Evolutionary conservation across 2,888 invertebrate species (phyloP), one percentile per base, ranked within the genome.

Genomic region (Melinopterus prodromus): DNA sequence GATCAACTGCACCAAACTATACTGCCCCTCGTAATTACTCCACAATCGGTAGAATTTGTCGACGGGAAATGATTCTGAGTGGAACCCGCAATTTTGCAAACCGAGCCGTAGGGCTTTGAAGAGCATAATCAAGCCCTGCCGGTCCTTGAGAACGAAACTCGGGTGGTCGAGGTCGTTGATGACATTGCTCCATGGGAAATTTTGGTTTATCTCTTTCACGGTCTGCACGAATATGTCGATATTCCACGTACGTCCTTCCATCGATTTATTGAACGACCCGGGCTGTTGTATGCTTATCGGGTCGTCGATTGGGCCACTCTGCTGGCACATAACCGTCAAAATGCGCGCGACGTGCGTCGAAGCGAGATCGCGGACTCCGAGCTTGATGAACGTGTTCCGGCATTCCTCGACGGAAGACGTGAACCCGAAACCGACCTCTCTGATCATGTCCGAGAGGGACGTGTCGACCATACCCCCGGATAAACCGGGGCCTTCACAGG

Each of bases 21-120:
- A 93, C 90, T 96, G 98, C 72, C 98, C 97, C 87, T 99, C 98
- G 26, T 96, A 92, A 89, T 98, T 97, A 80, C 95, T 95, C 99
- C 99, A 99, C 82, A 95, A 93, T 72, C 96, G 93, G 89, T 97
- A 99, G 82, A 98, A 91, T 84, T 95, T 93, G 87, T 98, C 97
- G 26, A 98, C 94, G 0, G 99, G 99, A 86, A 97, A 97, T 77
- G 93, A 93, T 69, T 93, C 91, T 0, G 93, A 93, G 86, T 93
- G 94, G 81, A 94, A 94, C 69, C 91, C 91, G 82, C 94, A 93
- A 82, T 93, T 93, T 87, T 96, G 95, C 16, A 97, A 92, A 6
- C 97, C 98, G 81, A 95, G 90, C 82, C 95, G 92, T 78, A 99
- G 90, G 77, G 96, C 96, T 77, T 95, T 95, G 84, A 98, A 93